phyloP scores from a whole-genome alignment of 2,888 invertebrate genomes.

The Hyposoter dolosus region DNA sequence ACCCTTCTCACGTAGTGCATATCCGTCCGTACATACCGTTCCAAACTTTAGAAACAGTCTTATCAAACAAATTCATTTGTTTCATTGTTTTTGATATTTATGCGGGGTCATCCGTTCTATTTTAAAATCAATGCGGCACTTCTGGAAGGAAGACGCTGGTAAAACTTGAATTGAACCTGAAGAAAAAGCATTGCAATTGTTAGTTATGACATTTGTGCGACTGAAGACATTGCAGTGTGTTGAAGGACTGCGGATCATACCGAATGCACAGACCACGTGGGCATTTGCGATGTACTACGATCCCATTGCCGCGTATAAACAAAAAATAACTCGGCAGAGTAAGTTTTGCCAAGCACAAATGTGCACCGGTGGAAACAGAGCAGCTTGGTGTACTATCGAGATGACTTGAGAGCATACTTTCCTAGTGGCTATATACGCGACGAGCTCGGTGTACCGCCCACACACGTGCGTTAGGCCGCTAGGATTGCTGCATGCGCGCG shows the following conservation, averaged over 20 bases:
- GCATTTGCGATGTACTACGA: not conserved
- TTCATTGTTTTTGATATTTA: not conserved
- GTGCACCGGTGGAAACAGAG: conserved; percentile 23
- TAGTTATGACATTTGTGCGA: not conserved
- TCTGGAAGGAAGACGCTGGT: not conserved
- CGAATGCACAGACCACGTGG: not conserved
- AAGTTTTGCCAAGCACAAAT: not conserved
- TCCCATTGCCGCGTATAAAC: not conserved
- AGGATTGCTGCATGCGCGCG: conserved; percentile 38
- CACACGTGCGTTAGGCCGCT: conserved; percentile 16
- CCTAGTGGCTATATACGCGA: not conserved
- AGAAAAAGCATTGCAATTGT: not conserved
- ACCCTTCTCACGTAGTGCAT: not conserved
- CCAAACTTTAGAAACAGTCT: not conserved
- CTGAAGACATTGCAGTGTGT: not conserved
- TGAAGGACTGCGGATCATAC: not conserved
- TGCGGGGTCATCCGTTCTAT: not conserved
- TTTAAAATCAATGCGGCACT: not conserved
- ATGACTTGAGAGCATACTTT: conserved; percentile 19
- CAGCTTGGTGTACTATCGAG: conserved; percentile 7
- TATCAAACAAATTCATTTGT: not conserved
- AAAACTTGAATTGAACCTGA: not conserved
- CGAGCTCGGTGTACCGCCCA: conserved; percentile 25
- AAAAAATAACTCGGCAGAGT: not conserved
- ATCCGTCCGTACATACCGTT: not conserved